Percentiles rank a stretch among this genome's conserved stretches.
Conservation (phyloP, 2,113 vertebrate species). For the Furnarius figulus region DNA sequence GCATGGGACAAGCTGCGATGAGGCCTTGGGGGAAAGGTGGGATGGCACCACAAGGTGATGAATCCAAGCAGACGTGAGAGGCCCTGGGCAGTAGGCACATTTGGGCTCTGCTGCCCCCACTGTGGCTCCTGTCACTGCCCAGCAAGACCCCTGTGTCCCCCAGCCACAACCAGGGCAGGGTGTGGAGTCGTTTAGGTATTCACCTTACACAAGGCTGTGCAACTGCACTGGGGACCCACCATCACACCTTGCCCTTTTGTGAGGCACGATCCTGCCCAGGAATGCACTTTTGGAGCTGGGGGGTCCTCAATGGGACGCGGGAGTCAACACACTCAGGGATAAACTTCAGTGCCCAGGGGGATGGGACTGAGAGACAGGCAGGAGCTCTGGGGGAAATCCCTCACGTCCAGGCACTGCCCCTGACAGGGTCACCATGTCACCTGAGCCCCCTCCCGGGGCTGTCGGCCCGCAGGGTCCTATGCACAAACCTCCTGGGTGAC, state of each 20-base stretch:
- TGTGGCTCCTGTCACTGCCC: not conserved
- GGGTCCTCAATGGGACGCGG: accelerated
- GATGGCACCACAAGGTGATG: accelerated
- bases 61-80: accelerated
- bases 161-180: not conserved
- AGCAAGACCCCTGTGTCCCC: accelerated
- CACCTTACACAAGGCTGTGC: accelerated
- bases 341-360: accelerated
- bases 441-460: too few relatives aligned
- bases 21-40: accelerated
- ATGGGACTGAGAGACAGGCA: not conserved
- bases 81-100: accelerated
- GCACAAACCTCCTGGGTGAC: too few relatives aligned
- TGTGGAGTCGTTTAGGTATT: accelerated
- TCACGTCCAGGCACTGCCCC: not conserved
- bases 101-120: not conserved
- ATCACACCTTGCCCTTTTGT: accelerated
- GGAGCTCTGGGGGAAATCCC: accelerated
- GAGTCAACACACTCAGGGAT: accelerated
- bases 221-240: accelerated
- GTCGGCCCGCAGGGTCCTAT: not conserved
- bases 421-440: not conserved
- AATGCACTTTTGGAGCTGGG: accelerated
- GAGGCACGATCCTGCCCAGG: too few relatives aligned
- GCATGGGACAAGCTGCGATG: accelerated